These are phyloP conservation scores for Labeo catla DNA, from an alignment of 2,113 vertebrate species.

Conservation along the genomic window DNA sequence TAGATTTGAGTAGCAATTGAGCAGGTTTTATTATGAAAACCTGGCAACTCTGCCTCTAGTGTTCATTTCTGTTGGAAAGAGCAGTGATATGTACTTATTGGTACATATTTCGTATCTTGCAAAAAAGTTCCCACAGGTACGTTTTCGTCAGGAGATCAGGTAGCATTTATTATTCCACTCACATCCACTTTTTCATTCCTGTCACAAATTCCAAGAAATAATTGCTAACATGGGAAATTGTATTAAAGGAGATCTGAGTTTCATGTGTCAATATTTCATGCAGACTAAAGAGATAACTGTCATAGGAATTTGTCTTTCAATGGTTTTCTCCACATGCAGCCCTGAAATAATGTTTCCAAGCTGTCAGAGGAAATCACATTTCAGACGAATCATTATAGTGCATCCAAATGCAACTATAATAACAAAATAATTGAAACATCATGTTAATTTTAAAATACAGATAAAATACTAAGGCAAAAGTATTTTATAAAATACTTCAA, in stretches of 20 bases:
- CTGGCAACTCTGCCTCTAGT: too few species aligned
- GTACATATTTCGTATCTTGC: too few species aligned
- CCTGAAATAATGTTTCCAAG: neutral
- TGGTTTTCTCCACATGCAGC: slow-evolving; percentile 24
- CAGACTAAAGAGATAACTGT: slow-evolving; percentile 51
- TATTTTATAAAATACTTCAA: neutral
- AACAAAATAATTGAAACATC: neutral
- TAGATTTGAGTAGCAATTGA: too few species aligned
- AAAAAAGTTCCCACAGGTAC: too few species aligned
- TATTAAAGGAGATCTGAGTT: slow-evolving; percentile 46
- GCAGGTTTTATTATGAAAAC: too few species aligned
- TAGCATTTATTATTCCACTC: neutral
- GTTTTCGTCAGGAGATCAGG: too few species aligned
- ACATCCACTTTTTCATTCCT: neutral
- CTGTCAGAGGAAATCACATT: slow-evolving; percentile 18
- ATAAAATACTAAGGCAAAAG: neutral
- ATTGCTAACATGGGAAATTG: slow-evolving; percentile 17
- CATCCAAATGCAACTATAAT: neutral
- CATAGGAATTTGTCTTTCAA: slow-evolving; percentile 52
- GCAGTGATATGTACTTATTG: too few species aligned
- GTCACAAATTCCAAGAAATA: slow-evolving; percentile 31
- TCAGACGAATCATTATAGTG: slow-evolving; percentile 2
- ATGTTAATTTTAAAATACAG: neutral
- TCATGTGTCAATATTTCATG: slow-evolving; percentile 54
- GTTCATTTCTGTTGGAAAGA: too few species aligned